Evolutionary conservation across 2,113 vertebrate species (phyloP).

Genomic region (Anas platyrhynchos): DNA sequence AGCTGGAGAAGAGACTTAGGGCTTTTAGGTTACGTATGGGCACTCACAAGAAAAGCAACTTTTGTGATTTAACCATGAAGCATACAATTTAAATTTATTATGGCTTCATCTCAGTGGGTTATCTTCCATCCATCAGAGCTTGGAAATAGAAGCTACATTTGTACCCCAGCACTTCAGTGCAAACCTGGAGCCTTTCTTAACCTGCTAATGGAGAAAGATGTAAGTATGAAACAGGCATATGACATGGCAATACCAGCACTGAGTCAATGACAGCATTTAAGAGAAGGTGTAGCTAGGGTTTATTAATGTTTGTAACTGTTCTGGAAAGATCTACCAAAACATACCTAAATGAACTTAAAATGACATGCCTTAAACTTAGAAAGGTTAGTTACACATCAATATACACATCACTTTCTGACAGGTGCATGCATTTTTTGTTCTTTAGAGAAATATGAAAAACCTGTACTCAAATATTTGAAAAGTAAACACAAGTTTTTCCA

Average conservation of each 20-base stretch:
- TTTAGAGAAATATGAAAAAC: background rate
- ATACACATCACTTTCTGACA: background rate
- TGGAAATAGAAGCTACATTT: background rate
- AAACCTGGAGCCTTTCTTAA: background rate
- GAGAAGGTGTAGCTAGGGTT: background rate
- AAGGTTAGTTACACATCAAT: background rate
- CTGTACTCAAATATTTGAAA: background rate
- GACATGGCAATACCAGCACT: background rate
- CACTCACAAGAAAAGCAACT: background rate
- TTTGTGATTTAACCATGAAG: background rate
- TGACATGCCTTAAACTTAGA: fast-evolving
- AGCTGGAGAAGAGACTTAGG: background rate
- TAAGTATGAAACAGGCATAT: background rate
- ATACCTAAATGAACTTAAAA: background rate
- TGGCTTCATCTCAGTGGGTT: background rate
- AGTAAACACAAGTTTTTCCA: background rate
- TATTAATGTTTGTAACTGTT: background rate
- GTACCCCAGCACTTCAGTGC: fast-evolving
- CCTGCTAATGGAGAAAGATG: background rate
- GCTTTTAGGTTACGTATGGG: background rate
- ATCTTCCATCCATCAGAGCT: background rate
- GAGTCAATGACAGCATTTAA: background rate
- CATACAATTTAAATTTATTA: background rate
- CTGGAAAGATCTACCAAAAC: background rate
- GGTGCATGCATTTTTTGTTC: background rate